Evolutionary conservation across 2,888 invertebrate species (phyloP).

Genomic region (Netelia fuscicornis): DNA sequence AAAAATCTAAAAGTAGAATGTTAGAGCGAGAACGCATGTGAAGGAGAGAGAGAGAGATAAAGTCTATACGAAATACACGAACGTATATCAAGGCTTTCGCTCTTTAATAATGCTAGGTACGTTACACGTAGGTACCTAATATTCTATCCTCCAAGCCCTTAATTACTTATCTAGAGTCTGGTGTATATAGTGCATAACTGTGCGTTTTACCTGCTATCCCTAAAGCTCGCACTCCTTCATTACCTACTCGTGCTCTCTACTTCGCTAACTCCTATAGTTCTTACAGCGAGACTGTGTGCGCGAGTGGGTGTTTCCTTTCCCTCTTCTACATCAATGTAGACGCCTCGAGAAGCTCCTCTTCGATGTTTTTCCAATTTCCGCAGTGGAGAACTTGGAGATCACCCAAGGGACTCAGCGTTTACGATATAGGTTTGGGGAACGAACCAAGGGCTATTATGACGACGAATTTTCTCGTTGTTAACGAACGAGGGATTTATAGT

Average conservation of each 20-base stretch:
- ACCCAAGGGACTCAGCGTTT: constrained; percentile 11
- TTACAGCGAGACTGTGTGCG: background rate
- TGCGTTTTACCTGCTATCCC: constrained; percentile 32
- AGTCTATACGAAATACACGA: constrained; percentile 13
- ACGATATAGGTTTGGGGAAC: constrained; percentile 19
- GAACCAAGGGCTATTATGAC: constrained; percentile 51
- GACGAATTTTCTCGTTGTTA: constrained; percentile 62
- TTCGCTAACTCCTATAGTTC: constrained; percentile 27
- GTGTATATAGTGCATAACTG: constrained; percentile 17
- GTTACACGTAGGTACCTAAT: constrained; percentile 53
- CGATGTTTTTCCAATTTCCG: constrained; percentile 35
- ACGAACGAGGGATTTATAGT: constrained; percentile 67
- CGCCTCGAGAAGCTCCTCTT: background rate
- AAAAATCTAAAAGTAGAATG: background rate
- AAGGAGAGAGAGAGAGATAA: background rate
- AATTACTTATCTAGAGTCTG: constrained; percentile 71
- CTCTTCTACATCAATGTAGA: background rate
- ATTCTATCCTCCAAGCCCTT: constrained; percentile 70
- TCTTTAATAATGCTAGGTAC: constrained; percentile 71
- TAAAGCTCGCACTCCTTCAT: constrained; percentile 54
- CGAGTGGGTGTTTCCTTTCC: background rate
- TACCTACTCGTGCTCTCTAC: constrained; percentile 35
- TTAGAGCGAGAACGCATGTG: background rate
- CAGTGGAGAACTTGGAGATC: constrained; percentile 35
- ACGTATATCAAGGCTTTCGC: constrained; percentile 71